Percentiles rank a stretch among this genome's conserved stretches.
phyloP scores from a whole-genome alignment of 2,888 invertebrate species.

The Aphrophora alni region DNA sequence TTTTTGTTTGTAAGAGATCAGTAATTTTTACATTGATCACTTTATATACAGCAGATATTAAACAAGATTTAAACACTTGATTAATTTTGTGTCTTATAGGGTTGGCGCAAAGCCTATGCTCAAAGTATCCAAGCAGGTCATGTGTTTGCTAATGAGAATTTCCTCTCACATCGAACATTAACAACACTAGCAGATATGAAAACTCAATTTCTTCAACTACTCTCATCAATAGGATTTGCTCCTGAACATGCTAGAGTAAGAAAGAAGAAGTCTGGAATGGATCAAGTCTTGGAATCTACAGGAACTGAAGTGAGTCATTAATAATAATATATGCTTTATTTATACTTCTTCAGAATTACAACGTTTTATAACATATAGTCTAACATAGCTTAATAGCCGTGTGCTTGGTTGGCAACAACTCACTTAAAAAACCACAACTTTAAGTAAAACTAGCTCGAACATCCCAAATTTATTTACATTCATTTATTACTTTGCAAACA shows the following conservation, averaged over 20 bases:
- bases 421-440: no score
- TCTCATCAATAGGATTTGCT: conserved; percentile 81
- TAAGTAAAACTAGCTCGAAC: no score
- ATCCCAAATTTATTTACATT: no score
- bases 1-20: no score
- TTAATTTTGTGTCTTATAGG: conserved; percentile 59
- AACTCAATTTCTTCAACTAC: conserved; percentile 75
- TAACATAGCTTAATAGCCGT: background rate
- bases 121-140: conserved; percentile 74
- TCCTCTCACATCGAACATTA: conserved; percentile 80
- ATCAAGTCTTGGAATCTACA: conserved; percentile 70
- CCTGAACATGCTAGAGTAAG: conserved; percentile 68
- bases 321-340: no score
- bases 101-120: conserved; percentile 77
- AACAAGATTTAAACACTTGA: no score
- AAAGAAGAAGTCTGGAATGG: conserved; percentile 62
- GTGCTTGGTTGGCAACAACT: background rate
- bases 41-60: no score
- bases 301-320: conserved; percentile 63
- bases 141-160: conserved; percentile 83
- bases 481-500: no score
- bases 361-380: no score
- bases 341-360: no score
- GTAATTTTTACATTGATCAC: no score
- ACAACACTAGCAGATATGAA: conserved; percentile 88